Evolutionary conservation across 2,888 invertebrate species (phyloP).

Genomic region (Agrochola lychnidis): DNA sequence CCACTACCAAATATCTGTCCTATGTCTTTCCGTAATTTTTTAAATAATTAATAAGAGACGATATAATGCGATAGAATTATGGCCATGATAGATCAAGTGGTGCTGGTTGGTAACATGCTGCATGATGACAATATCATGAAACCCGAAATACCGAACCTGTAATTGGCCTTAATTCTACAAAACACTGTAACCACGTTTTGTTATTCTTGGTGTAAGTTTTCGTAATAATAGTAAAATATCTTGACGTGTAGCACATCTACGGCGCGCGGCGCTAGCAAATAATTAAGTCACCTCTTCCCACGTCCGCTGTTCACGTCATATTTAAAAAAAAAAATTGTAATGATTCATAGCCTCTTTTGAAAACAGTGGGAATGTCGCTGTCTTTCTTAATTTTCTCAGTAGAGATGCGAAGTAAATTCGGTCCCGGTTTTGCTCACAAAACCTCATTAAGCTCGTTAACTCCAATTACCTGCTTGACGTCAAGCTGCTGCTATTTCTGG

Average conservation of each 20-base stretch:
- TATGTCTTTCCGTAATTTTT: not conserved
- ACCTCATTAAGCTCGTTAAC: constrained; percentile 43
- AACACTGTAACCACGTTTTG: not conserved
- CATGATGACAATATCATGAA: not conserved
- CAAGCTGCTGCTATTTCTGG: constrained; percentile 28
- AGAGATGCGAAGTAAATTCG: constrained; percentile 29
- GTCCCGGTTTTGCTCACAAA: constrained; percentile 39
- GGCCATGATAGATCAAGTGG: not conserved
- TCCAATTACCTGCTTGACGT: constrained; percentile 34
- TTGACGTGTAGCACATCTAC: too few species aligned
- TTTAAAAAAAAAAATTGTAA: too few species aligned
- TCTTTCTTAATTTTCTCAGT: constrained; percentile 41
- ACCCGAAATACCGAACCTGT: not conserved
- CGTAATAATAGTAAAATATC: too few species aligned
- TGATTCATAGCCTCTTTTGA: not conserved
- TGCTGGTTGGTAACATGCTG: not conserved
- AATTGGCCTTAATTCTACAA: not conserved
- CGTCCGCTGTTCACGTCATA: not conserved
- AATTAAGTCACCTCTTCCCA: not conserved
- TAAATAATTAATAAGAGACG: not conserved
- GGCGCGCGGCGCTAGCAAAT: too few species aligned
- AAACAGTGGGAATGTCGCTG: constrained; percentile 35
- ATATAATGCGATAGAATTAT: not conserved
- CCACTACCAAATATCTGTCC: not conserved
- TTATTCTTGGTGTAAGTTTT: too few species aligned